phyloP scores from a whole-genome alignment of 1,140 invertebrate species.

The Zaprionus africanus region DNA sequence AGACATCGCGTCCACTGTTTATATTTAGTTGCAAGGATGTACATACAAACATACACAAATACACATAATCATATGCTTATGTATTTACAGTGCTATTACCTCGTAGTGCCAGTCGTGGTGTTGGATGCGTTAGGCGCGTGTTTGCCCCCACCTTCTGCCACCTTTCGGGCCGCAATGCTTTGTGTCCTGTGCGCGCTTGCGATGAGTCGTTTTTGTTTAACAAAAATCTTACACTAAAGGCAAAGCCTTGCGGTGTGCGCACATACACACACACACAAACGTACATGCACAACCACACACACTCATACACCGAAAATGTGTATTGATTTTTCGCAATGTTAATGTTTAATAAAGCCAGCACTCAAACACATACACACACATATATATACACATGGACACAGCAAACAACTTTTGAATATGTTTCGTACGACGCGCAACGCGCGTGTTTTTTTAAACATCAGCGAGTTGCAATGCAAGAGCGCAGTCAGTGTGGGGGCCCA shows the following conservation, averaged over 20 bases:
- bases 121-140: slow-evolving; percentile 34
- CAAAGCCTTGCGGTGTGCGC: slow-evolving; percentile 10
- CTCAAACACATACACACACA: slow-evolving; percentile 23
- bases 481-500: not conserved
- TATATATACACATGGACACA: slow-evolving; percentile 18
- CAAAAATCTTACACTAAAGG: slow-evolving; percentile 32
- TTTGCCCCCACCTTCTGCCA: slow-evolving; percentile 11
- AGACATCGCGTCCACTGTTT: slow-evolving; percentile 31
- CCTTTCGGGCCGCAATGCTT: slow-evolving; percentile 7
- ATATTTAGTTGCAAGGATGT: slow-evolving; percentile 56
- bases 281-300: slow-evolving; percentile 6
- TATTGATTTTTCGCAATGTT: slow-evolving; percentile 66
- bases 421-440: slow-evolving; percentile 44
- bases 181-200: slow-evolving; percentile 21
- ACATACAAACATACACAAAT: slow-evolving; percentile 13
- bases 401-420: slow-evolving; percentile 57
- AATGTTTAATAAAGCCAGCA: slow-evolving; percentile 57
- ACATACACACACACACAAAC: slow-evolving; percentile 24
- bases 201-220: slow-evolving; percentile 47
- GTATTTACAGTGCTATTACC: slow-evolving; percentile 38
- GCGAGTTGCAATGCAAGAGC: slow-evolving; percentile 14
- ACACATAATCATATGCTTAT: slow-evolving; percentile 3
- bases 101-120: slow-evolving; percentile 18
- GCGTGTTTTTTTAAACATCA: slow-evolving; percentile 52
- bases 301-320: slow-evolving; percentile 17